Conservation (phyloP, 2,113 vertebrate genomes). For the Pelobates fuscus region DNA sequence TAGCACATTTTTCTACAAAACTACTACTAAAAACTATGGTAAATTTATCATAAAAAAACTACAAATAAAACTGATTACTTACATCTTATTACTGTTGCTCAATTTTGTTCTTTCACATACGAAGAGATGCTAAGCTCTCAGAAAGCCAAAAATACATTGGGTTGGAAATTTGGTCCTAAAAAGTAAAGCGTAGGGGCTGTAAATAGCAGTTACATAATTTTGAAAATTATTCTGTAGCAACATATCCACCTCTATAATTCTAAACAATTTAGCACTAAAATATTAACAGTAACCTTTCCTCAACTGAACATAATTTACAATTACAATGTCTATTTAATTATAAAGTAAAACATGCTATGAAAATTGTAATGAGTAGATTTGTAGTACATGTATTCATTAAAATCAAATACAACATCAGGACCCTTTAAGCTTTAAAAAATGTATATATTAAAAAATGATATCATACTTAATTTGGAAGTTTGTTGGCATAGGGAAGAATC, state of each 20-base stretch:
- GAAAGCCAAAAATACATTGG: slow-evolving; percentile 43
- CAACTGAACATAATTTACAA: neutral
- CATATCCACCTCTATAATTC: slow-evolving; percentile 14
- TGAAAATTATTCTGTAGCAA: slow-evolving; percentile 27
- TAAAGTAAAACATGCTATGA: neutral
- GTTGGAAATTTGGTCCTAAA: slow-evolving; percentile 35
- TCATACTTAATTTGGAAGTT: too few relatives aligned
- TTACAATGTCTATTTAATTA: neutral
- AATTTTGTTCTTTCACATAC: slow-evolving; percentile 33
- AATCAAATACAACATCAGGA: neutral
- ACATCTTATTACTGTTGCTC: slow-evolving; percentile 34
- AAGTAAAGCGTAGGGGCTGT: slow-evolving; percentile 47
- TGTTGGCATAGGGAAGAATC: too few relatives aligned
- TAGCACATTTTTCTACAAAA: slow-evolving; percentile 18
- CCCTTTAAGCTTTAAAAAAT: too few relatives aligned
- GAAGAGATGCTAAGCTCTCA: slow-evolving; percentile 39
- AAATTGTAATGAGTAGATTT: neutral
- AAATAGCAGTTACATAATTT: slow-evolving; percentile 51
- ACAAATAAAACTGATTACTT: slow-evolving; percentile 50
- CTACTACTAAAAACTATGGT: slow-evolving; percentile 21
- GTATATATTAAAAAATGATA: too few relatives aligned
- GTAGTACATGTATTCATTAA: neutral
- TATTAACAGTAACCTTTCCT: neutral
- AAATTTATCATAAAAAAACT: slow-evolving; percentile 17
- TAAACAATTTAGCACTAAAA: slow-evolving; percentile 22